These are phyloP conservation scores for Otus sunia DNA, from an alignment of 2,113 vertebrate genomes.

Conservation along the genomic window DNA sequence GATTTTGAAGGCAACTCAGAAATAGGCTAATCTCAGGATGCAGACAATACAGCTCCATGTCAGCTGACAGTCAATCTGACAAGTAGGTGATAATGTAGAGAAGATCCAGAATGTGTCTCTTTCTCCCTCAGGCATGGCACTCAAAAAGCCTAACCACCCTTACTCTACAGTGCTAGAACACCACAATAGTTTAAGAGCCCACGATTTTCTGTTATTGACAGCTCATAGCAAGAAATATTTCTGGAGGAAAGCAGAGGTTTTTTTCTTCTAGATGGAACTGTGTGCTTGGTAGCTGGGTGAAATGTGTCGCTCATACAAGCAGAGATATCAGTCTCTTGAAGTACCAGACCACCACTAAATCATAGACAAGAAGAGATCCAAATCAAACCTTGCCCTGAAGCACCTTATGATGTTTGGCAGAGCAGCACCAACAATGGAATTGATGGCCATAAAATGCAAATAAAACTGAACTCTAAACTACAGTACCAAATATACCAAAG, in stretches of 20 bases:
- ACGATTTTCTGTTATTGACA: not conserved
- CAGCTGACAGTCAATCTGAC: not conserved
- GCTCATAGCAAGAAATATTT: not conserved
- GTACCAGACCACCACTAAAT: not conserved
- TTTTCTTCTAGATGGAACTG: not conserved
- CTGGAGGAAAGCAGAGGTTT: not conserved
- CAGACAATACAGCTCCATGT: not conserved
- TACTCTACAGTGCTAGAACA: not conserved
- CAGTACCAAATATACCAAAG: not conserved
- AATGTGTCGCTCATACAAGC: not conserved
- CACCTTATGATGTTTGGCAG: not conserved
- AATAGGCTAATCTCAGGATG: not conserved
- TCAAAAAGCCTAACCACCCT: not conserved
- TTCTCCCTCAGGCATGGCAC: not conserved
- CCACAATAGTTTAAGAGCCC: not conserved
- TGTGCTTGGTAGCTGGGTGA: not conserved
- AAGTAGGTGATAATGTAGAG: not conserved
- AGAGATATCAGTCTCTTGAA: not conserved
- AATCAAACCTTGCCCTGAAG: not conserved
- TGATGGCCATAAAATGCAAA: not conserved
- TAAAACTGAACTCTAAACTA: not conserved
- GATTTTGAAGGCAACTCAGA: not conserved
- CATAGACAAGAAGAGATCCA: not conserved
- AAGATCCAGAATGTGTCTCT: not conserved
- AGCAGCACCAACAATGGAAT: not conserved